These are phyloP conservation scores for Strigops habroptila DNA, from an alignment of 2,113 vertebrate species.

Conservation along the genomic window DNA sequence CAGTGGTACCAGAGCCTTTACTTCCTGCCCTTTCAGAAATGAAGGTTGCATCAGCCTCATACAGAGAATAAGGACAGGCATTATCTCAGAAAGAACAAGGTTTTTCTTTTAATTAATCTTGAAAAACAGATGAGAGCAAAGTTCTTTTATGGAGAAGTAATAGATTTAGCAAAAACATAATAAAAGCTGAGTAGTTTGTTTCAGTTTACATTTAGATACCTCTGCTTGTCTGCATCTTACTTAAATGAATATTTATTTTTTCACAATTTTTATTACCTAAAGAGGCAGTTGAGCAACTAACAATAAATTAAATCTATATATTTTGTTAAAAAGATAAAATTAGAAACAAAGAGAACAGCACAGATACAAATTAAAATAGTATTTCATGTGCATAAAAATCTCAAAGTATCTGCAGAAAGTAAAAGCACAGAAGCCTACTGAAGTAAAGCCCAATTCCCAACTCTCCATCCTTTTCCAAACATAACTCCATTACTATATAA, in stretches of 20 bases:
- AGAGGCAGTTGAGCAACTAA: not conserved
- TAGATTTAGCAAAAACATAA: not conserved
- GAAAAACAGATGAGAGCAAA: not conserved
- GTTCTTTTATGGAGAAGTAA: not conserved
- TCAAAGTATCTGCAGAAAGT: not conserved
- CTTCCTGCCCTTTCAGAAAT: not conserved
- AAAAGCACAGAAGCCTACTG: not conserved
- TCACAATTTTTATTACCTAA: not conserved
- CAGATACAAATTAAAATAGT: conserved; percentile 18
- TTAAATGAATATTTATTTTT: conserved; percentile 11
- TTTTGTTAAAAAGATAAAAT: conserved; percentile 12
- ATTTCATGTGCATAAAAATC: not conserved
- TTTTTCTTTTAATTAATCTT: conserved; percentile 7
- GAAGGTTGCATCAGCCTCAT: not conserved
- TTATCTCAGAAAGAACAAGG: not conserved
- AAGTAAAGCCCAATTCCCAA: not conserved
- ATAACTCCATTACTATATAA: not conserved
- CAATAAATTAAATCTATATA: conserved; percentile 20
- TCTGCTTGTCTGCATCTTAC: not conserved
- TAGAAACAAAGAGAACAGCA: not conserved
- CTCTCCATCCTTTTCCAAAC: not conserved
- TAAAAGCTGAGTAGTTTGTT: not conserved
- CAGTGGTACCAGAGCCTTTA: not conserved
- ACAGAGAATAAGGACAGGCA: not conserved
- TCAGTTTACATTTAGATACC: not conserved